These are phyloP conservation scores for Isichthys henryi DNA, from an alignment of 2,113 vertebrate genomes.

Conservation along the genomic window DNA sequence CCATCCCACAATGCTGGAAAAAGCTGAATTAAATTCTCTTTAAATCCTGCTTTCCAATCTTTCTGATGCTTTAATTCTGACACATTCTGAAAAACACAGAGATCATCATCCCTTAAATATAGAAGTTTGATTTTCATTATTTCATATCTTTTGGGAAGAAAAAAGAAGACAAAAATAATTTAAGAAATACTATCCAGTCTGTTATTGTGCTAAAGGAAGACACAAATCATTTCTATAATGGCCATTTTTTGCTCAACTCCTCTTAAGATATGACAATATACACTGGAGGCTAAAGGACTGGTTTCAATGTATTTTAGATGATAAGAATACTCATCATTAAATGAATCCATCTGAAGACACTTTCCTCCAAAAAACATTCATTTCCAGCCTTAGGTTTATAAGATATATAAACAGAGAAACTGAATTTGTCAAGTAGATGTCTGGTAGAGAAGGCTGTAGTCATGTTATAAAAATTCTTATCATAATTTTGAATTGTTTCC, in stretches of 20 bases:
- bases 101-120: slow-evolving; percentile 17
- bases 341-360: not conserved
- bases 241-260: not conserved
- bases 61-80: not conserved
- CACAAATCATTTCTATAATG: not conserved
- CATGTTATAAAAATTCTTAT: not conserved
- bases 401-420: not conserved
- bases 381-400: not conserved
- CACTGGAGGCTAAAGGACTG: not conserved
- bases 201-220: not conserved
- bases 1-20: not conserved
- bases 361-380: not conserved
- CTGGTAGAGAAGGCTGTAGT: not conserved
- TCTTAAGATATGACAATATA: not conserved
- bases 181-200: not conserved
- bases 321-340: not conserved
- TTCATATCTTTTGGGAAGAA: not conserved
- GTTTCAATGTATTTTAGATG: not conserved
- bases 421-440: not conserved
- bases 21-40: slow-evolving; percentile 6
- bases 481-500: not conserved
- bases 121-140: not conserved
- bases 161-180: not conserved
- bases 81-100: not conserved
- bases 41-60: slow-evolving; percentile 7